Conservation (phyloP, 2,113 vertebrate species). For the Anoura caudifer region DNA sequence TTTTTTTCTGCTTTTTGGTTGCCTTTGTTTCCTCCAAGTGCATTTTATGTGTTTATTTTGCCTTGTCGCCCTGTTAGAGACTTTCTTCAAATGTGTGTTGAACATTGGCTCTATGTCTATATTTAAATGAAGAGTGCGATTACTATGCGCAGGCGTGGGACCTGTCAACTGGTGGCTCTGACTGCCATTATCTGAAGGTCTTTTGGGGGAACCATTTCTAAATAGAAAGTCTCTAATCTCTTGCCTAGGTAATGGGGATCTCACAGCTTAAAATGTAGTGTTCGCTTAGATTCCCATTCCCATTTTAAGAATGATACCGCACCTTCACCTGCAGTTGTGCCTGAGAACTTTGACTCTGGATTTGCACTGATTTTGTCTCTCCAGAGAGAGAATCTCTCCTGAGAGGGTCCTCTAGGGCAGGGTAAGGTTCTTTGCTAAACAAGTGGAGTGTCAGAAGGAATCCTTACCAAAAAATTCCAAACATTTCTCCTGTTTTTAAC, state of each 20-base stretch:
- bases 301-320: not conserved
- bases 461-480: not conserved
- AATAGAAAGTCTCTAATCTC: not conserved
- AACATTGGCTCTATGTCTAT: not conserved
- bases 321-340: not conserved
- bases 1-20: not conserved
- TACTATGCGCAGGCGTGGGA: not conserved
- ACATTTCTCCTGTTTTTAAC: not conserved
- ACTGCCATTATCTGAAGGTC: not conserved
- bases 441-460: not conserved
- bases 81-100: conserved; percentile 1
- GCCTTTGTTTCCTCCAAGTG: not conserved
- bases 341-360: not conserved
- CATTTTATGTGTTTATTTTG: conserved; percentile 47
- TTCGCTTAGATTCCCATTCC: not conserved
- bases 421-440: not conserved
- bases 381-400: not conserved
- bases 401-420: not conserved
- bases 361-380: not conserved
- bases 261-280: not conserved
- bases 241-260: not conserved
- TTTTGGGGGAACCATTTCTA: not conserved
- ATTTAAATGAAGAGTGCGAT: not conserved
- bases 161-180: not conserved
- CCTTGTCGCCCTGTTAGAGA: not conserved